A percentile compares a stretch with the other conserved stretches of the same genome.
Evolutionary conservation across 2,888 invertebrate genomes (phyloP).

Genomic region (Oscheius sp.): DNA sequence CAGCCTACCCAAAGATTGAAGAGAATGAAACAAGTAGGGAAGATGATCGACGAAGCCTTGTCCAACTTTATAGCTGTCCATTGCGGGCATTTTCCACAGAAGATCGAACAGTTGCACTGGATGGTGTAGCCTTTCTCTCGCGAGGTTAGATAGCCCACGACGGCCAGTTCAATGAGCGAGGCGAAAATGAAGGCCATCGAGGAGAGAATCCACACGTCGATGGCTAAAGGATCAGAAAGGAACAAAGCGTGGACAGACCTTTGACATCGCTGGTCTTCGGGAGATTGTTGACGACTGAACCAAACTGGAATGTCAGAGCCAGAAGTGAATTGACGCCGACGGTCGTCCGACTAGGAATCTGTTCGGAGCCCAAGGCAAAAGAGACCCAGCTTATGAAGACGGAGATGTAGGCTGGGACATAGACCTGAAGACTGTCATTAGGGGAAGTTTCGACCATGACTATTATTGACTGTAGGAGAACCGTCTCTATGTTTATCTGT

Average conservation of each 20-base stretch:
- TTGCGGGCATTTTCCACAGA: conserved; percentile 70
- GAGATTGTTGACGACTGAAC: conserved; percentile 71
- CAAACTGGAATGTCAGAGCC: conserved; percentile 71
- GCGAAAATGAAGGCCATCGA: conserved; percentile 73
- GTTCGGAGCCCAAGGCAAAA: conserved; percentile 71
- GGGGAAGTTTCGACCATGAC: too few relatives aligned
- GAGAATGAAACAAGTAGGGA: conserved; percentile 68
- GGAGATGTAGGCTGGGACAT: conserved; percentile 72
- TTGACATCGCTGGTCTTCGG: conserved; percentile 73
- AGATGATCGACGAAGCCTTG: conserved; percentile 67
- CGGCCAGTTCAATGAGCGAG: conserved; percentile 71
- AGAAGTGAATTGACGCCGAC: conserved; percentile 73
- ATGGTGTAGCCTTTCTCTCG: conserved; percentile 58
- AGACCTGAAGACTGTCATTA: conserved; percentile 45
- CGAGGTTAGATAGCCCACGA: conserved; percentile 68
- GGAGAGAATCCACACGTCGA: conserved; percentile 73
- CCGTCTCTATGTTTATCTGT: too few relatives aligned
- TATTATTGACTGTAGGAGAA: too few relatives aligned
- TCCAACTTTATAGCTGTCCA: conserved; percentile 72
- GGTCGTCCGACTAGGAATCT: conserved; percentile 72
- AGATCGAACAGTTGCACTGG: conserved; percentile 69
- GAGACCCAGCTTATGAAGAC: conserved; percentile 73
- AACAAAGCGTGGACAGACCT: conserved; percentile 24
- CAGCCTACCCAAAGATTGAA: conserved; percentile 67
- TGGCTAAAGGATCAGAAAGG: conserved; percentile 51